Conservation (phyloP, 2,113 vertebrate species). For the Lucifuga dentata region DNA sequence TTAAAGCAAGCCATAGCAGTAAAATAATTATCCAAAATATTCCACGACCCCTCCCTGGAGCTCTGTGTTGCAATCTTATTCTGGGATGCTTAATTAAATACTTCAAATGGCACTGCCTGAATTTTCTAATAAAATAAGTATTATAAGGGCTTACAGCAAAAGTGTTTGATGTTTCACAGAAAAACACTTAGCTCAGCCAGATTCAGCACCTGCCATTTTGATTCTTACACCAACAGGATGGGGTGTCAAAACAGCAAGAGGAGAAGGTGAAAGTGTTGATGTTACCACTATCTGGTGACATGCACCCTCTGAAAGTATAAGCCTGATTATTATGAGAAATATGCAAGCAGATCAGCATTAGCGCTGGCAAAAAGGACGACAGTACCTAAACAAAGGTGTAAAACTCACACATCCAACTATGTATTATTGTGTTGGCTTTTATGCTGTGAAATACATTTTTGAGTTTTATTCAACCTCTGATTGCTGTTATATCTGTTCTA, state of each 20-base stretch:
- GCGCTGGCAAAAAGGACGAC: not conserved
- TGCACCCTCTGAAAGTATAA: conserved; percentile 13
- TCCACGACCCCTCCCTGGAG: too few relatives aligned
- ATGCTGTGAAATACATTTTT: not conserved
- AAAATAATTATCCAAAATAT: too few relatives aligned
- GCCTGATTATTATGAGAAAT: conserved; percentile 25
- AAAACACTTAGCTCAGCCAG: conserved; percentile 14
- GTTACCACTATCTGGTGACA: conserved; percentile 16
- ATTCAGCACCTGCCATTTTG: conserved; percentile 14
- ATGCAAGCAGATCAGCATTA: not conserved
- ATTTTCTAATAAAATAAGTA: conserved; percentile 59
- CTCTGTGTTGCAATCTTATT: not conserved
- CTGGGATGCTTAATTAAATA: conserved; percentile 21
- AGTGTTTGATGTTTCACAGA: conserved; percentile 12
- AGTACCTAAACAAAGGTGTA: not conserved
- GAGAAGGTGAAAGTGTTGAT: conserved; percentile 26
- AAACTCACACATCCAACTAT: not conserved
- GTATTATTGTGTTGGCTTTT: not conserved
- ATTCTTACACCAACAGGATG: conserved; percentile 4
- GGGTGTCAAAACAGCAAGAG: conserved; percentile 33
- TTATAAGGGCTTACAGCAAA: conserved; percentile 41
- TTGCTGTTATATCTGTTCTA: too few relatives aligned
- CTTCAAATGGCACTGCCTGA: conserved; percentile 20
- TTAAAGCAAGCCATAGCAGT: too few relatives aligned
- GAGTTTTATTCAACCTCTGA: too few relatives aligned